Base-by-base conservation (phyloP, 2,888 invertebrate species). In the Thereva nobilitata region DNA sequence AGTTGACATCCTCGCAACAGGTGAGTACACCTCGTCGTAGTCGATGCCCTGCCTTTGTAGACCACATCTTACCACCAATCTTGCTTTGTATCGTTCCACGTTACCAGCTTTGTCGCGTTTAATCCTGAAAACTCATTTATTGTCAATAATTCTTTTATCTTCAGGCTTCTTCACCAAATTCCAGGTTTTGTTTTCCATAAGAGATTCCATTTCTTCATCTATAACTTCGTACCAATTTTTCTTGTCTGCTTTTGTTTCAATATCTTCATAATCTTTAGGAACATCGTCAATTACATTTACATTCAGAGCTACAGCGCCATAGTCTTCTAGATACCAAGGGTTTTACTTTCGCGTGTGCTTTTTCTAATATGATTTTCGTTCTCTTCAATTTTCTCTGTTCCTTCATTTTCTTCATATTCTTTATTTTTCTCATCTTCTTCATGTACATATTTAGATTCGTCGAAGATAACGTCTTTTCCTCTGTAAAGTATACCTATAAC, bases 1-100 rank as follows among this genome's bases (percentile, higher is more conserved):
- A 3, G 67, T 66, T 40, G 67, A 6, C n/a, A 67, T 47, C 47
- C 66, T 67, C 4, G 65, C 68, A 4, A 59, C 57, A 4, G 69
- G 67, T 8, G 70, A 37, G 41, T 70, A 47, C 10, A 47, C 47
- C 47, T 47, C 47, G 9, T 35, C 45, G 8, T 52, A 68, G 23
- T 68, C 68, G 41, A 68, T 64, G 1, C 54, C 65, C 34, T 54
- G 3, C 12, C 41, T 40, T 44, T 68, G 64, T 37, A 49, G 3
- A 50, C 40, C 64, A 5, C 57, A 64, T 35, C 35, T 52, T 2
- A 53, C 59, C 0, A 65, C 64, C 8, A 68, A 42, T 34, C 68
- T 40, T 8, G 65, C 67, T 37, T 67, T 64, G 12, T 56, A 67
- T 8, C 35, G 34, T 34, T 55, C 41, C 8, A 40, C n/a, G 38